phyloP scores from a whole-genome alignment of 2,888 invertebrate genomes.

The Anoplius nigerrimus region DNA sequence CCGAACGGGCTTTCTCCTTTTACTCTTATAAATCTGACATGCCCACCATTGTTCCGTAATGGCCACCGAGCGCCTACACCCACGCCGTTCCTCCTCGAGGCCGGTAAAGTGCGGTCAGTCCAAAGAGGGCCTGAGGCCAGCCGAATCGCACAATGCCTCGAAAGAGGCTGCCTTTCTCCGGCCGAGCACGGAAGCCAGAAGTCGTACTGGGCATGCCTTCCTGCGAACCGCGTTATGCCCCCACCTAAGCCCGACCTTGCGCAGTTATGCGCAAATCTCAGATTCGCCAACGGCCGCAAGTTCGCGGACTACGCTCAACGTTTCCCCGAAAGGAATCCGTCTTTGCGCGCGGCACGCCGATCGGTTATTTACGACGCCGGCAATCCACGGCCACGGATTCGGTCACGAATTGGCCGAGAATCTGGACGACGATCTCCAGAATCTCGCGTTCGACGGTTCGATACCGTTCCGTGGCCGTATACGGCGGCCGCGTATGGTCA shows the following conservation, averaged over 20 bases:
- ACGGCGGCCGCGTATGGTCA: too few species aligned
- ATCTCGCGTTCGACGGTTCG: too few species aligned
- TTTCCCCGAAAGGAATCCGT: too few species aligned
- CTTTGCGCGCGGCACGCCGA: too few species aligned
- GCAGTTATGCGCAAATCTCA: slow-evolving; percentile 1
- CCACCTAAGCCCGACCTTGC: background rate
- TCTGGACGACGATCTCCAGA: too few species aligned
- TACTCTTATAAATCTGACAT: slow-evolving; percentile 18
- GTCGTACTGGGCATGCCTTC: slow-evolving; percentile 8
- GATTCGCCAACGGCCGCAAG: too few species aligned
- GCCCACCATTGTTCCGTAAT: slow-evolving; percentile 42
- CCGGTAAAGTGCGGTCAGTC: slow-evolving; percentile 40
- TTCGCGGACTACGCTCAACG: too few species aligned
- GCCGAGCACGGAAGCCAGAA: background rate
- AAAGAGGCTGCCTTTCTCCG: slow-evolving; percentile 43
- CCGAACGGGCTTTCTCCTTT: slow-evolving; percentile 16
- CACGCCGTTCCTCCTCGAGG: slow-evolving; percentile 22
- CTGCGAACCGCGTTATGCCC: slow-evolving; percentile 16
- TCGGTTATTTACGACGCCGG: too few species aligned
- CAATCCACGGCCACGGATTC: too few species aligned
- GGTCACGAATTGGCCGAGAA: too few species aligned
- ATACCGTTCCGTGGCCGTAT: slow-evolving; percentile 10
- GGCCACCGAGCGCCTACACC: slow-evolving; percentile 4
- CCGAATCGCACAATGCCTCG: slow-evolving; percentile 48
- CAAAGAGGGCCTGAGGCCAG: slow-evolving; percentile 38